Evolutionary conservation across 1,140 invertebrate species (phyloP), one percentile per base, ranked within the genome.

Genomic region (Drosophila seguyi): DNA sequence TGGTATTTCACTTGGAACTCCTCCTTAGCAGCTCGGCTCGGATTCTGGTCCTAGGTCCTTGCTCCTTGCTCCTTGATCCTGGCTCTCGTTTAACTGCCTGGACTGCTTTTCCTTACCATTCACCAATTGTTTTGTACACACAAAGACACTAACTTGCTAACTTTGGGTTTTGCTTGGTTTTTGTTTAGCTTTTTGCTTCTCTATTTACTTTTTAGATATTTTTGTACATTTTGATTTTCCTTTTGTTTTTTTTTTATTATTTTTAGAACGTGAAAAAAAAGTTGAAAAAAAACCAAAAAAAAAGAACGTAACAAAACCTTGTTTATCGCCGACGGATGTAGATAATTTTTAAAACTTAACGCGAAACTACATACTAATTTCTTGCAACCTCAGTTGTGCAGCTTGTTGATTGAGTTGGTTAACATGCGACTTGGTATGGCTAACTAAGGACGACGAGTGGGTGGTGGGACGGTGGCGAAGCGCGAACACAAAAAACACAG

Each of bases 381-480:
- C 36, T 50, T 59, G 53, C 55, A 50, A 68, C 55, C 41, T 41
- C 18, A 50, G 58, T 62, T 62, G 38, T 45, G 71, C 71, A 74
- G 71, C 71, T 74, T 74, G 71, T 74, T 74, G 71, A 74, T 74
- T 74, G 71, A 74, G 71, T 74, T 74, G 71, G 71, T 29, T 53
- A 53, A 27, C 36, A 72, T 72, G 68, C 47, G 66, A 7, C 11
- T 42, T 27, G 47, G 22, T 13, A 67, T 69, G 66, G 65, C 61
- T n/a, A 68, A 65, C 65, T 34, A 11, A 50, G 44, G 44, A 50
- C 41, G 60, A 22, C 41, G 60, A 22, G 29, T 16, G 56, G 10
- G 31, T 6, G 56, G 31, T 11, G 34, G 20, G 31, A 38, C 29
- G 27, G 20, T n/a, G 29, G 36, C n/a, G 34, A 48, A 48, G 69